Conservation (phyloP, 2,113 vertebrate species). For the Tretioscincus oriximinensis region DNA sequence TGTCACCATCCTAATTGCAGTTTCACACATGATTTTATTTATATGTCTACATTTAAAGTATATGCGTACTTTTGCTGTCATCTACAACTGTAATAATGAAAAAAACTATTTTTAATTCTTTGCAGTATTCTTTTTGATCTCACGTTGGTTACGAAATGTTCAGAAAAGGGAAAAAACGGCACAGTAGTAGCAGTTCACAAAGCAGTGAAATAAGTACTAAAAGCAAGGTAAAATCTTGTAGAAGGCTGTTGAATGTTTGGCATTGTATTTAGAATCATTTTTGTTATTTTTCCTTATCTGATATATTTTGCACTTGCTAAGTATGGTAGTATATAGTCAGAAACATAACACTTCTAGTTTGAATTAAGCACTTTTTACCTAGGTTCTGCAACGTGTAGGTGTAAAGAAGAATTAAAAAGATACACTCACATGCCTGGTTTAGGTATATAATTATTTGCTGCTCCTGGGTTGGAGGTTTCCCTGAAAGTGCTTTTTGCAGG, state of each 20-base stretch:
- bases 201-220: slow-evolving; percentile 98
- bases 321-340: neutral
- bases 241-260: neutral
- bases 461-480: no score
- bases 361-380: no score
- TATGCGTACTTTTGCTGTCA: neutral
- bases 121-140: slow-evolving; percentile 39
- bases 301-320: neutral
- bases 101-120: neutral
- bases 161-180: slow-evolving; percentile 95
- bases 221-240: slow-evolving; percentile 84
- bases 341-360: neutral
- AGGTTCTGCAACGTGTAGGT: no score
- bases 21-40: neutral
- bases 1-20: neutral
- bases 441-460: no score
- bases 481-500: no score
- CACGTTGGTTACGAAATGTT: slow-evolving; percentile 90
- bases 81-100: neutral
- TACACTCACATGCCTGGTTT: no score
- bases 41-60: neutral
- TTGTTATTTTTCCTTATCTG: neutral
- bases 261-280: neutral
- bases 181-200: slow-evolving; percentile 98
- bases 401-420: no score